phyloP scores from a whole-genome alignment of 2,797 vertebrate genomes.

The Ceryle rudis region DNA sequence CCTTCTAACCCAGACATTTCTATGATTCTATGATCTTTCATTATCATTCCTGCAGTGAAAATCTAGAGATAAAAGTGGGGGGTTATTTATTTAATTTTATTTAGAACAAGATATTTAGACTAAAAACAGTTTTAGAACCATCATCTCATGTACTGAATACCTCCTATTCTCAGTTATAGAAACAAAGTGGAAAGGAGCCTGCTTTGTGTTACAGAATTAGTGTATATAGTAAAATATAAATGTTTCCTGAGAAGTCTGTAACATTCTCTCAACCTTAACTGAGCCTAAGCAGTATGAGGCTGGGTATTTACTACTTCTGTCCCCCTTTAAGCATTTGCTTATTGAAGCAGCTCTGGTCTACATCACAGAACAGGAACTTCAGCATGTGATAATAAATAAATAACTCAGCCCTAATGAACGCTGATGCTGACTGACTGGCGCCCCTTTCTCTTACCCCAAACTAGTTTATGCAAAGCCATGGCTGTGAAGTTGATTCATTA shows the following conservation, averaged over 20 bases:
- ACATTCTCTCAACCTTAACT: background rate
- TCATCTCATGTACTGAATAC: background rate
- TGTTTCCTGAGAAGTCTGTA: background rate
- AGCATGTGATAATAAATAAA: conserved; percentile 3
- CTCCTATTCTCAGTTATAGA: background rate
- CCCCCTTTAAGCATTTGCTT: conserved; percentile 4
- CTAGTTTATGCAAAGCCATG: conserved; percentile 18
- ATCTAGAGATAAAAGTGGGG: background rate
- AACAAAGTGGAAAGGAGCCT: background rate
- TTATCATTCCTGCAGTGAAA: background rate
- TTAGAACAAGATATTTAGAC: background rate
- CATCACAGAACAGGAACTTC: conserved; percentile 53
- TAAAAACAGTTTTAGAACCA: background rate
- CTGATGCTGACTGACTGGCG: conserved; percentile 5
- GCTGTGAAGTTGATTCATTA: background rate
- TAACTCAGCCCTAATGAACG: background rate
- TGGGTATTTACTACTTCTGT: background rate
- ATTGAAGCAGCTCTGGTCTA: conserved; percentile 28
- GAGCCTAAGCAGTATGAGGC: background rate
- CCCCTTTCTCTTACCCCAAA: background rate
- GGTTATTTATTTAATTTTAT: background rate
- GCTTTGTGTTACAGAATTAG: background rate
- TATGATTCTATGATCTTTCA: background rate
- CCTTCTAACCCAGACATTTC: too few relatives aligned
- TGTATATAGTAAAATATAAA: background rate